Percentiles rank a stretch among this genome's conserved stretches.
These are phyloP conservation scores for Seira musarum DNA, from an alignment of 2,888 invertebrate species.

Conservation along the genomic window DNA sequence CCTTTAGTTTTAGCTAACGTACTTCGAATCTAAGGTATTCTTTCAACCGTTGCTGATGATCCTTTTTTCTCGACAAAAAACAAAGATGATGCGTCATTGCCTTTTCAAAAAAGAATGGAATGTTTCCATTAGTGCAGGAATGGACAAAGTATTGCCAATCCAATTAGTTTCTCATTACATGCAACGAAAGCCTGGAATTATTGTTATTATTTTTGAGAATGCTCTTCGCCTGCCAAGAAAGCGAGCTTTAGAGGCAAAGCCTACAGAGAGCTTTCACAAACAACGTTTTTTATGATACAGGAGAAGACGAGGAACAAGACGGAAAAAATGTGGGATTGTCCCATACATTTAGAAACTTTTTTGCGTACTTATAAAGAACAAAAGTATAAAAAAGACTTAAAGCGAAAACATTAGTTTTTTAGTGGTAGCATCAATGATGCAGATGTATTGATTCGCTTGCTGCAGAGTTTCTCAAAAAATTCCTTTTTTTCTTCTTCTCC, in stretches of 20 bases:
- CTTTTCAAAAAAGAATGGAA: background rate
- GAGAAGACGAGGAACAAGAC: constrained; percentile 25
- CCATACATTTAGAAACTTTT: constrained; percentile 43
- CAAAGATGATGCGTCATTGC: background rate
- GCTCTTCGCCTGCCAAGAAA: background rate
- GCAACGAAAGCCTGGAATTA: constrained; percentile 51
- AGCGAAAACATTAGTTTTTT: background rate
- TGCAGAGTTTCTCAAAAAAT: constrained; percentile 12
- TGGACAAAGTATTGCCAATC: constrained; percentile 40
- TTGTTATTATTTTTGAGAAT: constrained; percentile 44
- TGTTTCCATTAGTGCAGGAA: constrained; percentile 19
- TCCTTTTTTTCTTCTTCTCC: background rate
- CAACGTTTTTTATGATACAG: background rate
- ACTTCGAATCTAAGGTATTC: background rate
- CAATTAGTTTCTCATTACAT: constrained; percentile 61
- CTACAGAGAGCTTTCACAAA: background rate
- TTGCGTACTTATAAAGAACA: constrained; percentile 18
- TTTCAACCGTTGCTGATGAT: background rate
- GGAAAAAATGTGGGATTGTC: constrained; percentile 42
- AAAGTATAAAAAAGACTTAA: background rate
- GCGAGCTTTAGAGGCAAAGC: background rate
- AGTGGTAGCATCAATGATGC: constrained; percentile 49
- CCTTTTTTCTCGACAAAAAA: background rate
- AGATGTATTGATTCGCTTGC: constrained; percentile 60
- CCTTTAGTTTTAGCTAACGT: too few species aligned